phyloP scores from a whole-genome alignment of 2,797 vertebrate genomes.

The Emys orbicularis region DNA sequence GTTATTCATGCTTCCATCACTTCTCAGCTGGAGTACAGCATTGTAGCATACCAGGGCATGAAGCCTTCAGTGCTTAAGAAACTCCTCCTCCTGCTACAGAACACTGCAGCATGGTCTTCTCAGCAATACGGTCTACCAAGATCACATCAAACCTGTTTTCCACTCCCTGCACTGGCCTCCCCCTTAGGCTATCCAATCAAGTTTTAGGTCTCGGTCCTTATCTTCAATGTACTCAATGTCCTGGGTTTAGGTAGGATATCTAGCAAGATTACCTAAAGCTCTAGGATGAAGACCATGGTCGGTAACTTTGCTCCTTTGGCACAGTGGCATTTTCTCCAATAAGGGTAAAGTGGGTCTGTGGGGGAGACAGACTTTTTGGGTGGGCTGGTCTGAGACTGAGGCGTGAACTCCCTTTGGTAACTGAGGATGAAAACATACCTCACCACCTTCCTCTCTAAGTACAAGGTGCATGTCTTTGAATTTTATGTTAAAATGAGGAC shows the following conservation, averaged over 20 bases:
- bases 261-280: not conserved
- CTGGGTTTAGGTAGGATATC: not conserved
- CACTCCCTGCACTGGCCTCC: not conserved
- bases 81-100: not conserved
- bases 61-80: not conserved
- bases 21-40: not conserved
- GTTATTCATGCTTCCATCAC: not conserved
- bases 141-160: not conserved
- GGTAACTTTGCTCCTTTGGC: not conserved
- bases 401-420: not conserved
- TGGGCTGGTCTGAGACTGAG: not conserved
- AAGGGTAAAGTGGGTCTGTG: not conserved
- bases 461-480: not conserved
- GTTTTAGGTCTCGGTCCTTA: not conserved
- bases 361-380: not conserved
- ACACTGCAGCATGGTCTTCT: not conserved
- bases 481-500: not conserved
- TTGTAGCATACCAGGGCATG: not conserved
- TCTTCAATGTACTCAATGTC: not conserved
- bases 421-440: too few species aligned
- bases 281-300: not conserved
- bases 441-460: not conserved
- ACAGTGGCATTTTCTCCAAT: not conserved
- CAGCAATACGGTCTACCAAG: not conserved
- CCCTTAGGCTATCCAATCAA: not conserved